Conservation (phyloP, 2,888 invertebrate genomes). For the Marronus borbonicus region DNA sequence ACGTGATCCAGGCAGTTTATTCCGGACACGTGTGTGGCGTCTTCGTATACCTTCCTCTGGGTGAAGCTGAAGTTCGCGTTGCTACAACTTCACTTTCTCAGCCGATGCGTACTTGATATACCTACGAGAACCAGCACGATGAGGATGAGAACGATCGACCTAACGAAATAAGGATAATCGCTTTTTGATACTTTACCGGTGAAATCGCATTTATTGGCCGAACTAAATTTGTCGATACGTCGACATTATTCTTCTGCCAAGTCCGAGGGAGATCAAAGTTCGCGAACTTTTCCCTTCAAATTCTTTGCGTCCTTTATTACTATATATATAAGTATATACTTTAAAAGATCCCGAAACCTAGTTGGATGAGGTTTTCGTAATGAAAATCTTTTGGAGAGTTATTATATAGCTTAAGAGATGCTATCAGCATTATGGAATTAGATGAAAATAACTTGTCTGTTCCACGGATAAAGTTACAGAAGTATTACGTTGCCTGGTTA, state of each 20-base stretch:
- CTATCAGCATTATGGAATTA: too few species aligned
- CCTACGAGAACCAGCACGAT: not conserved
- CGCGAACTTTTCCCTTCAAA: too few species aligned
- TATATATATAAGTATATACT: too few species aligned
- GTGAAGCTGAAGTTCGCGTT: not conserved
- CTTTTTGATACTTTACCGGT: conserved; percentile 62
- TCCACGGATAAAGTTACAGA: too few species aligned
- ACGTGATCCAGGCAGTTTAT: conserved; percentile 68
- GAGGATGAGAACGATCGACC: conserved; percentile 54
- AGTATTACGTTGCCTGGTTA: too few species aligned
- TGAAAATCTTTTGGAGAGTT: too few species aligned
- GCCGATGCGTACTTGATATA: not conserved
- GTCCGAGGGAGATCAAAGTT: not conserved
- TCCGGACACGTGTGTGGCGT: conserved; percentile 63
- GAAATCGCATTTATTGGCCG: conserved; percentile 44
- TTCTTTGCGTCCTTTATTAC: too few species aligned
- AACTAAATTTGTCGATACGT: conserved; percentile 17
- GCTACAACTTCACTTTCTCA: not conserved
- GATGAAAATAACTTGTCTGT: too few species aligned
- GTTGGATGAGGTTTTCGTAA: too few species aligned
- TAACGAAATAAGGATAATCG: conserved; percentile 65
- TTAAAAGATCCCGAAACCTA: too few species aligned
- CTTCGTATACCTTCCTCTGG: conserved; percentile 48
- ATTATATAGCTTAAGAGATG: too few species aligned
- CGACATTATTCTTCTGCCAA: conserved; percentile 7